Evolutionary conservation across 2,888 invertebrate species (phyloP), one percentile per base, ranked within the genome.

Genomic region (Steinernema scapterisci): DNA sequence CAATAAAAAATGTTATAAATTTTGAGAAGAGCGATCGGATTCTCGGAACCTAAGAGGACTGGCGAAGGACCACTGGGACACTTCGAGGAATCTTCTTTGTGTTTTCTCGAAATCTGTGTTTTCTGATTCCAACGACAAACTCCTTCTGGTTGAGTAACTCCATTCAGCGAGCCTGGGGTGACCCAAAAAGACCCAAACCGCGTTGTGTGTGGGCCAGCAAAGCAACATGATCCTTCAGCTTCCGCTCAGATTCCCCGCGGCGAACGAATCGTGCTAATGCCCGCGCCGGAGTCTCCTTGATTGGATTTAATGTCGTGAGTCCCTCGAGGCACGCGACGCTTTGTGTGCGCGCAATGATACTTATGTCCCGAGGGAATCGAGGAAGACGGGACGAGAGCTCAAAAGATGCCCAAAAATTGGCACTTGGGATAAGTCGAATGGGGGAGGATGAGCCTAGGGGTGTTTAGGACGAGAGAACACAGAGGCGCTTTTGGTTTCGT

Each of bases 331-430:
- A 54, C 48, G 63, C 63, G 63, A 63, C 63, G 63, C 27, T 63
- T 63, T 63, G 63, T 63, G 31, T 27, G 25, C 63, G 23, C 54
- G 63, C 63, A 63, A 63, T 63, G 63, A 63, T 63, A 31, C 63
- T 63, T 63, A 63, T 63, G 31, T 63, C 63, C 38, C 63, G 38
- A 19, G 63, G 31, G 63, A 63, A 13, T 6, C 31, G 31, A 16
- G 31, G 25, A 21, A 52, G 23, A 6, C 52, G 52, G 38, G 38
- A 38, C 52, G 23, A 16, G 52, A 21, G 11, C 21, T 52, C 21
- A 52, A 52, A 52, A 52, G 19, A 52, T 21, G 52, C 52, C 48
- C 21, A 52, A 52, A 52, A 52, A 52, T 52, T 52, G 52, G 63
- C 63, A 13, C 27, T 27, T 63, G 27, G 27, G 27, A 13, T 25